Percentiles rank a stretch among this genome's conserved stretches.
phyloP scores from a whole-genome alignment of 2,888 invertebrate species.

The Marasmarcha lunaedactyla region DNA sequence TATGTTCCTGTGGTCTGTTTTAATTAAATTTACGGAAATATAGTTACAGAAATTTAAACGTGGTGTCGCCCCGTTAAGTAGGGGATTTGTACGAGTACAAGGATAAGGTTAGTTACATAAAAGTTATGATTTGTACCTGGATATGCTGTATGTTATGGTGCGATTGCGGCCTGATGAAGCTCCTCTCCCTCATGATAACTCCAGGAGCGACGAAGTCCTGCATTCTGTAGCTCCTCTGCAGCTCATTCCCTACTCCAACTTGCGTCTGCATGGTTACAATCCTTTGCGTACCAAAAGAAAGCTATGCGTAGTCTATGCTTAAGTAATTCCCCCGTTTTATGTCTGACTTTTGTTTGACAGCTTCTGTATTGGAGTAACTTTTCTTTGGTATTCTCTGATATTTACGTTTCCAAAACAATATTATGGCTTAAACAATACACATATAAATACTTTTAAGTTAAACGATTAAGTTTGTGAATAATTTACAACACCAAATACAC shows the following conservation, averaged over 20 bases:
- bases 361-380: too few relatives aligned
- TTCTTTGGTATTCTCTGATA: too few relatives aligned
- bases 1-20: too few relatives aligned
- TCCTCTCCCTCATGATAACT: constrained; percentile 76
- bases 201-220: constrained; percentile 67
- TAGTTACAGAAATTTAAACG: too few relatives aligned
- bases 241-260: constrained; percentile 50
- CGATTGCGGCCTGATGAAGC: constrained; percentile 75
- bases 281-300: constrained; percentile 9
- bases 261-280: constrained; percentile 52
- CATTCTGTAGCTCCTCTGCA: constrained; percentile 65
- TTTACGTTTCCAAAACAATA: background rate
- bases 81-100: too few relatives aligned
- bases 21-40: too few relatives aligned
- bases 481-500: constrained; percentile 54
- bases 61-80: too few relatives aligned
- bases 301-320: too few relatives aligned
- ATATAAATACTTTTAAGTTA: background rate
- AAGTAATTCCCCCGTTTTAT: too few relatives aligned
- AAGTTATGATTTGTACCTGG: constrained; percentile 44
- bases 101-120: too few relatives aligned
- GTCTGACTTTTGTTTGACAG: too few relatives aligned
- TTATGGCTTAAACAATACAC: background rate
- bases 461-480: constrained; percentile 19
- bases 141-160: constrained; percentile 70